Base-by-base conservation (phyloP, 2,797 vertebrate species). In the Brotula barbata region DNA sequence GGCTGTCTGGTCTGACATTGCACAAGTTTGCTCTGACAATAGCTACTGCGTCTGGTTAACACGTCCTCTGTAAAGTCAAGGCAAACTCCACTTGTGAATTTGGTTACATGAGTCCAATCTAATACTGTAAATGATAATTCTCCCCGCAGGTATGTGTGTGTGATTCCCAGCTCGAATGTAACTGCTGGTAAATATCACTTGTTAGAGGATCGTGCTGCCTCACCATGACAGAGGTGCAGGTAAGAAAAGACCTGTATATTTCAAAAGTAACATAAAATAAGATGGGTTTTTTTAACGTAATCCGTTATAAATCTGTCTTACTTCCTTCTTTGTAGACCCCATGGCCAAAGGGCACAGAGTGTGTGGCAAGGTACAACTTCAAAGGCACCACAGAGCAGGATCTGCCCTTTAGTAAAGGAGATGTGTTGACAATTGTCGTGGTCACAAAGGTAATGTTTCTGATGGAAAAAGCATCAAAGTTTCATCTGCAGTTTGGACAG, bases 311-410 rank as follows among this genome's bases (percentile, higher is more conserved):
- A 47, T 57, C 41, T 52, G 6, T 43, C 61, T 2, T 45, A 1
- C 8, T 34, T 17, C 1, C 31, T n/a, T 31, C 49, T 44, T 50
- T 22, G 1, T 31, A 93, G 95, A 90, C 81, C 65, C 87, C 80
- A 28, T 98, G 97, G 96, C 93, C 94, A 0, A 93, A 94, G 4
- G 97, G 95, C 91, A 97, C 97, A 21, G 95, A 98, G 89, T 99
- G 96, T 80, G 94, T 99, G 68, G 96, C 96, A 84, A 95, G 94
- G 86, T 97, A 98, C 90, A 96, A 93, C 85, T 99, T 98, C 77
- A 93, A 94, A 1, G 95, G 95, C 87, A 94, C 94, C 0, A 93
- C 94, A 0, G 94, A 96, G 52, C 95, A 97, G 77, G 96, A 99
- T 85, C 92, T 99, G 79, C 93, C 96, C 9, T 97, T 99, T 84